Evolutionary conservation across 2,797 vertebrate genomes (phyloP).

Genomic region (Tadarida brasiliensis): DNA sequence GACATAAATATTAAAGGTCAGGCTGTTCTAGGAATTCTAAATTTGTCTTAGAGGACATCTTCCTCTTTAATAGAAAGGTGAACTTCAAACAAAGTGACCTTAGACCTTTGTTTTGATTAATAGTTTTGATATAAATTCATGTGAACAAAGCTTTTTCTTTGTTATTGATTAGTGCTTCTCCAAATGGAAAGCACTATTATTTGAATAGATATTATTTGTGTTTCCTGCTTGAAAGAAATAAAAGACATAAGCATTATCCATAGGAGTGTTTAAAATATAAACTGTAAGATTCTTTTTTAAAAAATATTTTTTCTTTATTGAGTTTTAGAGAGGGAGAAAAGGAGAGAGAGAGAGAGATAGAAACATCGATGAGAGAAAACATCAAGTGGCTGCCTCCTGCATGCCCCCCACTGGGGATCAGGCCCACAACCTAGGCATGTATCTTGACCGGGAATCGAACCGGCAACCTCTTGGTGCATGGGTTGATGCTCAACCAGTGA

Average conservation of each 20-base stretch:
- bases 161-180: conserved; percentile 41
- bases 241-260: background rate
- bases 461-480: no score
- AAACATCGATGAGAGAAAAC: no score
- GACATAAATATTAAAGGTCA: conserved; percentile 59
- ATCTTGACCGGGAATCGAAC: no score
- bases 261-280: conserved; percentile 11
- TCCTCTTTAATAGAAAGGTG: conserved; percentile 65
- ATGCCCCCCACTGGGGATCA: no score
- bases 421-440: no score
- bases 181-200: background rate
- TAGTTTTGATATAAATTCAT: conserved; percentile 56
- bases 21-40: conserved; percentile 77
- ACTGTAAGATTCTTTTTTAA: background rate
- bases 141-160: conserved; percentile 32
- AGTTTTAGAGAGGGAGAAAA: no score
- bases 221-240: conserved; percentile 13
- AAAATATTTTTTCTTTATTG: no score
- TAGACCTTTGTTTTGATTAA: conserved; percentile 62
- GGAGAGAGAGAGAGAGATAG: no score
- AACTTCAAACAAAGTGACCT: conserved; percentile 75
- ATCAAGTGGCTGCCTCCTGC: no score
- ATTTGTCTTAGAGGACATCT: conserved; percentile 69
- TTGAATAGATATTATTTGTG: conserved; percentile 50
- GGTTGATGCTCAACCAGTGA: no score